phyloP scores from a whole-genome alignment of 2,113 vertebrate species.

The Serilophus lunatus region DNA sequence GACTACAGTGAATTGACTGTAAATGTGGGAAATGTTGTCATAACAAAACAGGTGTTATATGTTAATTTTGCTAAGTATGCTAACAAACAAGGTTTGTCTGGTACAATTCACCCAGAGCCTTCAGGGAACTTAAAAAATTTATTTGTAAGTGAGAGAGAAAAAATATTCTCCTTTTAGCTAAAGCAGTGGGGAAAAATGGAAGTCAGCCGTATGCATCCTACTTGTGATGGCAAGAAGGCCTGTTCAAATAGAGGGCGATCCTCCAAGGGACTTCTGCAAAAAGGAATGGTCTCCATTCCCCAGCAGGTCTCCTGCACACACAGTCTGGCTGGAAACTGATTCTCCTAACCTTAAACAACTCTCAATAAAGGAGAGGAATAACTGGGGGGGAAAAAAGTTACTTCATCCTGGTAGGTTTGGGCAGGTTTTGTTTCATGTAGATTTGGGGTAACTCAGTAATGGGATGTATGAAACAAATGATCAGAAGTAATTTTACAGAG shows the following conservation, averaged over 20 bases:
- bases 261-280: not conserved
- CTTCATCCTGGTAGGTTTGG: not conserved
- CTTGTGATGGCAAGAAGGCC: not conserved
- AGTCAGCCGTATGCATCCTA: not conserved
- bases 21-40: not conserved
- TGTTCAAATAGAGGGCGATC: not conserved
- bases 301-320: not conserved
- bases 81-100: conserved; percentile 23
- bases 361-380: not conserved
- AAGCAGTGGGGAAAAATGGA: not conserved
- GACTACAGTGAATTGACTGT: not conserved
- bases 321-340: not conserved
- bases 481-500: not conserved
- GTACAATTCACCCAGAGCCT: not conserved
- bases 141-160: not conserved
- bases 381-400: not conserved
- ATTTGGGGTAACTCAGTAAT: not conserved
- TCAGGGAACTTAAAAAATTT: not conserved
- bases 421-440: not conserved
- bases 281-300: not conserved
- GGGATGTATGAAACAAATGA: not conserved
- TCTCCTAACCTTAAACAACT: not conserved
- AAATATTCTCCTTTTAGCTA: not conserved
- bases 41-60: conserved; percentile 18
- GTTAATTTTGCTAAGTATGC: not conserved